Evolutionary conservation across 2,113 vertebrate genomes (phyloP).

Genomic region (Phalacrocorax carbo): DNA sequence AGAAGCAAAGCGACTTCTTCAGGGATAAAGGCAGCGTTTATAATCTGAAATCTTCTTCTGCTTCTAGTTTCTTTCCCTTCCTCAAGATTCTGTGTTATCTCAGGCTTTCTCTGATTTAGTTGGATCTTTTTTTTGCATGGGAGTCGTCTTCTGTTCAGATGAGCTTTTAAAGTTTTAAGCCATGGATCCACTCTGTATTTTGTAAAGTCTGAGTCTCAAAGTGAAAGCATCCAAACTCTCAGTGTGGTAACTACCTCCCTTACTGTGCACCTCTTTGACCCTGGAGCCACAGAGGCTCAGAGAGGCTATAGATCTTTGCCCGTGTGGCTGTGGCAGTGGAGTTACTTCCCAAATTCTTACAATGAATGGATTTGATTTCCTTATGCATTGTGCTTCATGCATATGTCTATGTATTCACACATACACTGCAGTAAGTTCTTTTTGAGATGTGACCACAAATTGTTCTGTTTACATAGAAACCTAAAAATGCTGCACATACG

Average conservation of each 20-base stretch:
- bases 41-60: background rate
- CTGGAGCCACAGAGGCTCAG: background rate
- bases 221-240: background rate
- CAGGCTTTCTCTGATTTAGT: background rate
- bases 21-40: background rate
- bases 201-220: background rate
- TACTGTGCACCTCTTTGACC: background rate
- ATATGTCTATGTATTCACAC: background rate
- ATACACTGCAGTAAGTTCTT: background rate
- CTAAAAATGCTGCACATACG: background rate
- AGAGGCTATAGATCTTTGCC: background rate
- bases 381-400: fast-evolving
- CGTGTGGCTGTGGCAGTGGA: background rate
- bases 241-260: background rate
- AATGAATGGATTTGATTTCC: background rate
- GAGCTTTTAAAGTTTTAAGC: background rate
- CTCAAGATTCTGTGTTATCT: background rate
- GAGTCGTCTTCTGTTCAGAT: background rate
- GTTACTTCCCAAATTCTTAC: background rate
- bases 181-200: background rate
- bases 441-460: background rate
- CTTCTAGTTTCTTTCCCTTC: background rate
- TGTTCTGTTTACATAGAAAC: slow-evolving; percentile 2
- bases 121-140: background rate
- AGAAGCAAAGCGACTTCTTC: background rate